Base-by-base conservation (phyloP, 1,140 invertebrate species). In the Leguminivora glycinivorella region DNA sequence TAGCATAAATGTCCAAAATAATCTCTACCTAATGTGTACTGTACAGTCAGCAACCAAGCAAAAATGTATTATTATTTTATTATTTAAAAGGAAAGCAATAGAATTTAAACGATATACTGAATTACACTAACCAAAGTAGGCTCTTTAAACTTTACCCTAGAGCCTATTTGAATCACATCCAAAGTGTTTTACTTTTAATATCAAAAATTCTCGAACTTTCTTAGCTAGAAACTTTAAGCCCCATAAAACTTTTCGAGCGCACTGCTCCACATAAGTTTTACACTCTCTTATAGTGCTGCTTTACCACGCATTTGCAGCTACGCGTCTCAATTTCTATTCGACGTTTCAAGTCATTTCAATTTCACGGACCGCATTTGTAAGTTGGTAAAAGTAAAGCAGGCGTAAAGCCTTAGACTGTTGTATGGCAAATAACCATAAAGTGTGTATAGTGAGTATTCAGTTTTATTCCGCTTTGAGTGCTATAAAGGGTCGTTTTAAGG, bases 231-330 rank as follows among this genome's bases (percentile, higher is more conserved):
- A 63, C 66, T 67, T 67, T 22, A 67, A 67, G 19, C 66, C 12
- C 34, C 29, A 67, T 43, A 43, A 67, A 67, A 67, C 66, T 67
- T 67, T 67, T 67, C 31, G 22, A 43, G 66, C 66, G 63, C 58
- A 19, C 14, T 67, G 66, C 38, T 67, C 34, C 66, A 67, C 66
- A 67, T 67, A 67, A 67, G 66, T 67, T 67, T 63, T 12, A 63
- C 58, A 25, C 25, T 63, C 58, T 63, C 58, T 63, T 29, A 60
- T 60, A 63, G 58, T 29, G 58, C 58, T 63, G 58, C 25, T 29
- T 31, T 60, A 26, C 58, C 58, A 29, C 26, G 17, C 31, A 3
- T 29, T 29, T 63, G 58, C 58, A 4, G 25, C 6, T 29, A 12
- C 24, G 10, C 12, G 12, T 14, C 4, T 58, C 22, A 14, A 25